These are phyloP conservation scores for Heliconius aoede DNA, from an alignment of 2,888 invertebrate species.

Conservation along the genomic window DNA sequence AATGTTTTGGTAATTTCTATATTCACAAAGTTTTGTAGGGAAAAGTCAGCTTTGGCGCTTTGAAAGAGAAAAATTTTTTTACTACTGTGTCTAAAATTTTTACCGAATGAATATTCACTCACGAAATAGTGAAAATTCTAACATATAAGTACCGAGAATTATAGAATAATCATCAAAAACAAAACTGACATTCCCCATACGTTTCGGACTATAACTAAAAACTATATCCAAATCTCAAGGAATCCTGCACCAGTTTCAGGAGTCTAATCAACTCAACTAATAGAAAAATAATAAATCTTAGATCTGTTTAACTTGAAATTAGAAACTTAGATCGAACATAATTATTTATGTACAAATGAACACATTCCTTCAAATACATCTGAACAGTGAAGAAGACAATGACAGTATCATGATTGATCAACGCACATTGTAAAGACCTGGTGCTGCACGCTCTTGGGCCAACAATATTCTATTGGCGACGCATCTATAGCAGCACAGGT, in stretches of 20 bases:
- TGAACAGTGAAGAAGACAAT: constrained; percentile 15
- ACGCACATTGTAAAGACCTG: constrained; percentile 84
- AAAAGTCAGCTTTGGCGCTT: constrained; percentile 16
- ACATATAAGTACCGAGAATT: not conserved
- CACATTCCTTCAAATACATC: constrained; percentile 31
- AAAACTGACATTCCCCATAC: not conserved
- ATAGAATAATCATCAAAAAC: not conserved
- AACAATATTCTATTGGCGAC: constrained; percentile 85
- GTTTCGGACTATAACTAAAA: constrained; percentile 8
- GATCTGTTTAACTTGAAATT: constrained; percentile 6
- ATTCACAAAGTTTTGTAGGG: constrained; percentile 17
- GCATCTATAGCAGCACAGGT: constrained; percentile 92
- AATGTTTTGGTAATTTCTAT: constrained; percentile 34
- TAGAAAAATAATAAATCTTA: constrained; percentile 27
- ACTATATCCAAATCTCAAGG: constrained; percentile 7
- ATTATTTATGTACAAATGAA: constrained; percentile 38
- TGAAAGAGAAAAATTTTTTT: not conserved
- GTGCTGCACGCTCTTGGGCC: constrained; percentile 86
- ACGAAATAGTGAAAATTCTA: not conserved
- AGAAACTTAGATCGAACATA: constrained; percentile 12
- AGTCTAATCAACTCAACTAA: constrained; percentile 20
- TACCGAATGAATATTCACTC: not conserved
- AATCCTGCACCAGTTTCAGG: constrained; percentile 17
- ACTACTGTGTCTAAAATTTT: not conserved
- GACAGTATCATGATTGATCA: constrained; percentile 46